Conservation (phyloP, 2,797 vertebrate genomes). For the Oceanodroma leucorhoa region DNA sequence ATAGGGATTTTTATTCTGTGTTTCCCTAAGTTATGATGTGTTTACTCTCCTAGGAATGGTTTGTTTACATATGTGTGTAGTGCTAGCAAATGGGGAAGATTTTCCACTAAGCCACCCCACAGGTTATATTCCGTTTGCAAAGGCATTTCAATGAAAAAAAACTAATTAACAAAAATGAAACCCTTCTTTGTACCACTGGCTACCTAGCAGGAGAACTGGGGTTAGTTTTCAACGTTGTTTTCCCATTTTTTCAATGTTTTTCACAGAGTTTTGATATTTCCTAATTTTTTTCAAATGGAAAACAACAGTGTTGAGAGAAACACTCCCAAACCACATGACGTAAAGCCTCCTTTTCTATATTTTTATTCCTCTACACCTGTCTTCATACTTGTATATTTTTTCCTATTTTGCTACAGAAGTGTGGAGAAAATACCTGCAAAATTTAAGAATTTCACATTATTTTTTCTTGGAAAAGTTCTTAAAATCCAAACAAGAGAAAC, state of each 20-base stretch:
- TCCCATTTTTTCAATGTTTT: background rate
- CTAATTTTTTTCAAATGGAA: background rate
- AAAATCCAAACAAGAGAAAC: background rate
- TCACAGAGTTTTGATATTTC: background rate
- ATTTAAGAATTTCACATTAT: background rate
- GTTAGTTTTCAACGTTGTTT: background rate
- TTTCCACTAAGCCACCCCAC: background rate
- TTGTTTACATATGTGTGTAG: background rate
- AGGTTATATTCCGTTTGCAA: background rate
- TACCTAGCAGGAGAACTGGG: background rate
- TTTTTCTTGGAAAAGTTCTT: background rate
- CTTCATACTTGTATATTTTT: background rate
- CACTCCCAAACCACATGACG: background rate
- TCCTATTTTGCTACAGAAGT: background rate
- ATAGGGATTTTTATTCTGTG: background rate
- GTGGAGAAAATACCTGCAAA: background rate
- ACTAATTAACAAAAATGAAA: fast-evolving
- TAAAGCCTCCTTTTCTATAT: background rate
- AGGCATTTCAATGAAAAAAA: background rate
- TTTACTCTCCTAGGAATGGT: background rate
- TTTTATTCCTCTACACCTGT: background rate
- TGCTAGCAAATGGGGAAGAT: background rate
- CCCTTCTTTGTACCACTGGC: background rate
- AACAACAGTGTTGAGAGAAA: background rate
- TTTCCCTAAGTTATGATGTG: background rate